Base-by-base conservation (phyloP, 1,140 invertebrate species). In the Brachystomella parvula region DNA sequence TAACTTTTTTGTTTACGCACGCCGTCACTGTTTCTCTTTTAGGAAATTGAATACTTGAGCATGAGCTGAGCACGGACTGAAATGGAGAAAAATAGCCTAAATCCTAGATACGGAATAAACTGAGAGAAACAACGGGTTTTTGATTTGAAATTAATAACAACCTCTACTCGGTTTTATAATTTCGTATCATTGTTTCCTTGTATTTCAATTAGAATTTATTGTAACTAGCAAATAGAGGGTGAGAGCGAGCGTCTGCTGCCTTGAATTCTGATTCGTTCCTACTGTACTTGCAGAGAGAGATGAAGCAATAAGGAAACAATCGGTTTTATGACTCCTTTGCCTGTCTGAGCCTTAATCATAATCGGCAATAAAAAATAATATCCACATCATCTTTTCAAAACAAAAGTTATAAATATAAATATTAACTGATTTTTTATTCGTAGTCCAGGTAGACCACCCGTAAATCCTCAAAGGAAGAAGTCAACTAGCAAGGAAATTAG, bases 401-500 rank as follows among this genome's bases (percentile, higher is more conserved):
- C n/a, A 44, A n/a, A 9, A 44, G 9, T 44, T 44, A 44, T n/a
- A 44, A n/a, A 44, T 12, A 12, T 44, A 9, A n/a, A 44, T 44
- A 44, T 44, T 12, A 44, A 44, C 39, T 44, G n/a, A 44, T 44
- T 44, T n/a, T 44, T 44, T 44, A 9, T n/a, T 12, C 39, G 39
- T n/a, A n/a, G n/a, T n/a, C n/a, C n/a, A n/a, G n/a, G n/a, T n/a
- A n/a, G n/a, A n/a, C n/a, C n/a, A n/a, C n/a, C n/a, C n/a, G n/a
- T n/a, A n/a, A n/a, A n/a, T n/a, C n/a, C n/a, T n/a, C n/a, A n/a
- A n/a, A n/a, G n/a, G n/a, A n/a, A n/a, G n/a, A n/a, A n/a, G n/a
- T n/a, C 39, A n/a, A 44, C 39, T 44, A 44, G n/a, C 39, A n/a
- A n/a, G 39, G n/a, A 44, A 44, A 44, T 44, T 44, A 44, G n/a